phyloP scores from a whole-genome alignment of 2,797 vertebrate species.

The Poecilia wingei region DNA sequence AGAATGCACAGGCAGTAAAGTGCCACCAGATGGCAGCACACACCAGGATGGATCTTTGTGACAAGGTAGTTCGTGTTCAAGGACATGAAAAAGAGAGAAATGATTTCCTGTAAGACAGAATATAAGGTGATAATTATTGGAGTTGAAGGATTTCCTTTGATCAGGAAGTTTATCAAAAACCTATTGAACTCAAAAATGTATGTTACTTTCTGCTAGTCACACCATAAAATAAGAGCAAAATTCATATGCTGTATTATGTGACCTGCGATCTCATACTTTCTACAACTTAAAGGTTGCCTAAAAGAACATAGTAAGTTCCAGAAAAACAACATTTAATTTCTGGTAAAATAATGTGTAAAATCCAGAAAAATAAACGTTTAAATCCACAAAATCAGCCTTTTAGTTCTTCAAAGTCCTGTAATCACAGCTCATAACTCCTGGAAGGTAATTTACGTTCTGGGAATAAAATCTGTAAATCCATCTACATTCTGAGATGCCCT shows the following conservation, averaged over 20 bases:
- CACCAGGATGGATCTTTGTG: not conserved
- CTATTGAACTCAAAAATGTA: not conserved
- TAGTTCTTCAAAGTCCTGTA: not conserved
- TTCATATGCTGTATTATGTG: not conserved
- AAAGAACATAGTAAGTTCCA: not conserved
- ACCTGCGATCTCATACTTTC: not conserved
- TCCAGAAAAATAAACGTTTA: not conserved
- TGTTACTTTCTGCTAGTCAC: not conserved
- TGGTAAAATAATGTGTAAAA: not conserved
- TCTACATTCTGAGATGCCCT: not conserved
- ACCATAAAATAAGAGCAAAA: not conserved
- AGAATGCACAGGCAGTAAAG: not conserved
- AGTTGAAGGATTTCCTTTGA: not conserved
- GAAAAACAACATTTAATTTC: not conserved
- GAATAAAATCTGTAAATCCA: not conserved
- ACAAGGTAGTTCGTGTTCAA: not conserved
- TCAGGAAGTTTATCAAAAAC: not conserved
- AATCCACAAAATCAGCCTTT: not conserved
- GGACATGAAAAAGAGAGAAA: not conserved
- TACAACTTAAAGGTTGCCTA: not conserved
- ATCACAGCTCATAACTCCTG: not conserved
- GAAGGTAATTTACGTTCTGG: not conserved
- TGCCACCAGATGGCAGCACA: slow-evolving; percentile 62
- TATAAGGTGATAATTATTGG: not conserved
- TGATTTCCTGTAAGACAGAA: not conserved